Evolutionary conservation across 2,888 invertebrate species (phyloP).

Genomic region (Nomada fabriciana): DNA sequence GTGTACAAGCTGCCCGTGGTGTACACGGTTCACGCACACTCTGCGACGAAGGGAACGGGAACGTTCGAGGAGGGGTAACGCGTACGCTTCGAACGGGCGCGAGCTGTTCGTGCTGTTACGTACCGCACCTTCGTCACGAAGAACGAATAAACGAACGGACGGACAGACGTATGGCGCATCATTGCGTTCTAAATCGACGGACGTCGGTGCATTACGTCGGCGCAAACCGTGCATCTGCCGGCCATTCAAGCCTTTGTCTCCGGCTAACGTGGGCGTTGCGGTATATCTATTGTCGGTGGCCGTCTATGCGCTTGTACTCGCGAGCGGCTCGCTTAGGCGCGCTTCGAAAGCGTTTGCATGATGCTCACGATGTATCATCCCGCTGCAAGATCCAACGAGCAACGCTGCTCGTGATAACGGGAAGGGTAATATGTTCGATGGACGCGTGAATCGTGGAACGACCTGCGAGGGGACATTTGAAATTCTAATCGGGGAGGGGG

Average conservation of each 20-base stretch:
- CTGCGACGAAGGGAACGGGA: slow-evolving; percentile 9
- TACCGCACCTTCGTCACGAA: slow-evolving; percentile 78
- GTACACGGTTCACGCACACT: slow-evolving; percentile 31
- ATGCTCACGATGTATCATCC: slow-evolving; percentile 64
- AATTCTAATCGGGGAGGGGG: slow-evolving; percentile 40
- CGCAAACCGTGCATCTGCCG: slow-evolving; percentile 70
- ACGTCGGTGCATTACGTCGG: slow-evolving; percentile 68
- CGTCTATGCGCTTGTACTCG: slow-evolving; percentile 14
- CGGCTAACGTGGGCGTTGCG: slow-evolving; percentile 76
- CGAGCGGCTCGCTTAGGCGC: slow-evolving; percentile 1
- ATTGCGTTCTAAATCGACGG: slow-evolving; percentile 76
- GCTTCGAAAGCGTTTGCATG: slow-evolving; percentile 53
- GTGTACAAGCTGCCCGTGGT: slow-evolving; percentile 15
- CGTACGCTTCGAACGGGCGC: slow-evolving; percentile 24
- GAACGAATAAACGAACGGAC: slow-evolving; percentile 69
- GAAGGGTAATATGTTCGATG: slow-evolving; percentile 58
- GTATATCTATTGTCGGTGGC: slow-evolving; percentile 75
- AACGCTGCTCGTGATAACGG: slow-evolving; percentile 60
- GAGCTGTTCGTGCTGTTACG: slow-evolving; percentile 46
- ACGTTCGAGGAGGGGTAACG: slow-evolving; percentile 5
- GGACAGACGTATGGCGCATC: slow-evolving; percentile 60
- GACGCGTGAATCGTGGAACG: slow-evolving; percentile 46
- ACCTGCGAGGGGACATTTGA: slow-evolving; percentile 41
- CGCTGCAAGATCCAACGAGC: slow-evolving; percentile 45
- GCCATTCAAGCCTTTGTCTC: slow-evolving; percentile 76